phyloP scores from a whole-genome alignment of 1,140 invertebrate species.

The Cryptotermes secundus region DNA sequence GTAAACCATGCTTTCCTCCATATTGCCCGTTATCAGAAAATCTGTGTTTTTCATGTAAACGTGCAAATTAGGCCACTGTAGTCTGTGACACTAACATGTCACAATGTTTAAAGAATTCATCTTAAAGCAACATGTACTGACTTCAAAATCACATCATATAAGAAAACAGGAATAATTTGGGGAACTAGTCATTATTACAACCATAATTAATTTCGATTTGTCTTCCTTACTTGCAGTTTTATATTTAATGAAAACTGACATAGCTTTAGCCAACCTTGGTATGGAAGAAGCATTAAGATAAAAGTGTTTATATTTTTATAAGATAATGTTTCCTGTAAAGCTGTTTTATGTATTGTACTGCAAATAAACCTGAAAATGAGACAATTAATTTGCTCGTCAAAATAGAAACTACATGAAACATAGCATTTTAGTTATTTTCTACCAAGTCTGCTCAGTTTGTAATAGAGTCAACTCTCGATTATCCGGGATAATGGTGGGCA shows the following conservation, averaged over 20 bases:
- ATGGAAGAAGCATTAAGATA: slow-evolving; percentile 26
- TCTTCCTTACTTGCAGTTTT: slow-evolving; percentile 31
- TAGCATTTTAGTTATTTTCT: too few species aligned
- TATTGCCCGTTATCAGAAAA: not conserved
- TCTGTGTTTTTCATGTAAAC: not conserved
- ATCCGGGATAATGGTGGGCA: too few species aligned
- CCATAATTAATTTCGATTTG: slow-evolving; percentile 26
- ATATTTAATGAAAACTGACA: slow-evolving; percentile 21
- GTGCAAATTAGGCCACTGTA: not conserved
- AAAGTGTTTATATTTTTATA: slow-evolving; percentile 34
- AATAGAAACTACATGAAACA: too few species aligned
- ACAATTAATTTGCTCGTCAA: not conserved
- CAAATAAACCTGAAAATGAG: slow-evolving; percentile 5
- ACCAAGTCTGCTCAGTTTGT: too few species aligned
- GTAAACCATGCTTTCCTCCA: not conserved
- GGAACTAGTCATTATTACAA: slow-evolving; percentile 29
- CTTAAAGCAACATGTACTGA: not conserved
- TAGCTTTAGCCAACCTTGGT: slow-evolving; percentile 25
- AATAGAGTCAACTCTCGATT: too few species aligned
- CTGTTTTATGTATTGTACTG: slow-evolving; percentile 29
- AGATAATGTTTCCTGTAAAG: slow-evolving; percentile 32
- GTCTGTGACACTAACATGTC: not conserved
- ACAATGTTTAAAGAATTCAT: not conserved
- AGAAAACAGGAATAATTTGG: slow-evolving; percentile 18
- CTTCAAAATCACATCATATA: not conserved